These are phyloP conservation scores for Cydia splendana DNA, from an alignment of 1,140 invertebrate species.

Conservation along the genomic window DNA sequence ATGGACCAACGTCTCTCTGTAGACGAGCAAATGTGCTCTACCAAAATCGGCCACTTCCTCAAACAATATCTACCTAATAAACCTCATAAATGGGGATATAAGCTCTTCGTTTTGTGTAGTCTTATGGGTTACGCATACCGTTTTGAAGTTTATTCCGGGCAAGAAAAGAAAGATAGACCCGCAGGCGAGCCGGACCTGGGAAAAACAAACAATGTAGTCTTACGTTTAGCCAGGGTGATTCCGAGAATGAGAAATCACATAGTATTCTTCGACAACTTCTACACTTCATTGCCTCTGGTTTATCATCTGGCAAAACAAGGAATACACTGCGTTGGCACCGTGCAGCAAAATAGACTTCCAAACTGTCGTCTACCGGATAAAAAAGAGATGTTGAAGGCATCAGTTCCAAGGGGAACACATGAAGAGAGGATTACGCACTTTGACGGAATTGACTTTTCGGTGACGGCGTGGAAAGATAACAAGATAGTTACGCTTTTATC, in stretches of 20 bases:
- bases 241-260: conserved; percentile 50
- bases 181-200: conserved; percentile 52
- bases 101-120: conserved; percentile 58
- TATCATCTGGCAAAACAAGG: conserved; percentile 49
- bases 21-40: conserved; percentile 49
- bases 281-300: conserved; percentile 51
- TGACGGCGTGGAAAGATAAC: conserved; percentile 48
- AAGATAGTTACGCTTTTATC: conserved; percentile 34
- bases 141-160: conserved; percentile 50
- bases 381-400: conserved; percentile 56
- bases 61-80: conserved; percentile 51
- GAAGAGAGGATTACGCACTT: conserved; percentile 48
- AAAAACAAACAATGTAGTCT: conserved; percentile 47
- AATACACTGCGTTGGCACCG: conserved; percentile 51
- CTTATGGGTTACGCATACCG: conserved; percentile 45
- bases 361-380: conserved; percentile 53
- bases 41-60: conserved; percentile 45
- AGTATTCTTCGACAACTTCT: conserved; percentile 57
- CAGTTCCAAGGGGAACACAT: conserved; percentile 53
- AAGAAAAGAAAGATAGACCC: conserved; percentile 40
- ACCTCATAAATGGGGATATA: conserved; percentile 63
- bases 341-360: conserved; percentile 51
- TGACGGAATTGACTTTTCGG: conserved; percentile 53
- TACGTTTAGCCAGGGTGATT: conserved; percentile 46
- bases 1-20: conserved; percentile 43